Evolutionary conservation across 2,797 vertebrate species (phyloP), one percentile per base, ranked within the genome.

Genomic region (Sebastolobus altivelis): DNA sequence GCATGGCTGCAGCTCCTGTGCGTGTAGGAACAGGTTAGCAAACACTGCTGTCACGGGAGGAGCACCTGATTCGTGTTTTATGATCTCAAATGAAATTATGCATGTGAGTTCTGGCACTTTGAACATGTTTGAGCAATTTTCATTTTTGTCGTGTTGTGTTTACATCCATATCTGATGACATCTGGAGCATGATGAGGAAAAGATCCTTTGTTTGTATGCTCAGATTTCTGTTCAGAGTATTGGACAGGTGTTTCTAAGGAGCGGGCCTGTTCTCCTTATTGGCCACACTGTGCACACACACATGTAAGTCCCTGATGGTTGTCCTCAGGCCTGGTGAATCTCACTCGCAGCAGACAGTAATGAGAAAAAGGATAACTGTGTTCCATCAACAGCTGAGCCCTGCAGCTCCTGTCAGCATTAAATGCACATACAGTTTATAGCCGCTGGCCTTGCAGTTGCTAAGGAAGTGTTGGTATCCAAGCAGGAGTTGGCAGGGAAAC

Each of bases 371-470:
- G 90, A 94, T 93, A 92, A 92, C 87, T 79, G 85, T 84, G 80
- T 82, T 92, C 83, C 85, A 89, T 91, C 94, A 93, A 90, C 94
- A 95, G 94, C 94, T 95, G 94, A 93, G 93, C 86, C 93, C 92
- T 79, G 83, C 82, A 91, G 94, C 89, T 90, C 87, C 91, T 85
- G 88, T 93, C 91, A 90, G 79, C 75, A 80, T 93, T 92, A 92
- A 93, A 93, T 85, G 81, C 89, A 91, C 93, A 94, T 79, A 93
- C 25, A 25, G 25, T 25, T 25, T 92, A 91, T 88, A 87, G 92
- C 94, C 70, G 46, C 75, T 68, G 88, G 92, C 76, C 82, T 93
- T 89, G 84, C 77, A 89, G 95, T 95, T 95, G 93, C 94, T 92
- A 95, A 89, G 94, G 92, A 94, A 92, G 85, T 88, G 86, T 75